Percentiles rank a stretch among this genome's conserved stretches.
phyloP scores from a whole-genome alignment of 2,113 vertebrate genomes.

The Oreochromis spilurus region DNA sequence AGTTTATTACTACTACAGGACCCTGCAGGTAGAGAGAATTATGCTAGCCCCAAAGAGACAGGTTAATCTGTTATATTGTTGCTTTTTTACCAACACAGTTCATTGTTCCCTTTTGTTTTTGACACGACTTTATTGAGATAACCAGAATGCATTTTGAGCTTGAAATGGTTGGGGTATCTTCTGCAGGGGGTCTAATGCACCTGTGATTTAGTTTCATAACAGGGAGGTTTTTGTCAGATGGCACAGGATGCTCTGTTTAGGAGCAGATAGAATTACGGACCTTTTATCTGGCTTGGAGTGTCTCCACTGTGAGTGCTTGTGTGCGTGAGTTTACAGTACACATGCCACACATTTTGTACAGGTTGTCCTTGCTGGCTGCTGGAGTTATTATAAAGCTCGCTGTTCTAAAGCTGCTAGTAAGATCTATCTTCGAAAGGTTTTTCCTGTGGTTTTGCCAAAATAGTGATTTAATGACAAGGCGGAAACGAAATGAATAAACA shows the following conservation, averaged over 20 bases:
- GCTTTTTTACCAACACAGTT: background rate
- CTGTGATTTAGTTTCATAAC: constrained; percentile 1
- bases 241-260: background rate
- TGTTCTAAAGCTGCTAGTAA: background rate
- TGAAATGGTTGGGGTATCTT: background rate
- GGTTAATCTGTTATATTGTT: background rate
- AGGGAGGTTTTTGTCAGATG: constrained; percentile 27
- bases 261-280: constrained; percentile 33
- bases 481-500: background rate
- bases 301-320: background rate
- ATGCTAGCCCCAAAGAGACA: background rate
- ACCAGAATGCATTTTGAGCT: background rate
- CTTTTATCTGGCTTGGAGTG: background rate
- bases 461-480: background rate
- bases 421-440: constrained; percentile 5
- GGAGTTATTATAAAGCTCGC: background rate
- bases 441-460: constrained; percentile 20
- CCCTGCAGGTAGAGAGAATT: background rate
- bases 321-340: background rate
- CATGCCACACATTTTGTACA: constrained; percentile 40
- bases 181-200: background rate
- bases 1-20: constrained; percentile 13
- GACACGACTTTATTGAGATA: background rate
- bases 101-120: background rate
- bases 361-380: background rate